A percentile compares a stretch with the other conserved stretches of the same genome.
Conservation (phyloP, 2,888 invertebrate species). For the Dexiosoma caninum region DNA sequence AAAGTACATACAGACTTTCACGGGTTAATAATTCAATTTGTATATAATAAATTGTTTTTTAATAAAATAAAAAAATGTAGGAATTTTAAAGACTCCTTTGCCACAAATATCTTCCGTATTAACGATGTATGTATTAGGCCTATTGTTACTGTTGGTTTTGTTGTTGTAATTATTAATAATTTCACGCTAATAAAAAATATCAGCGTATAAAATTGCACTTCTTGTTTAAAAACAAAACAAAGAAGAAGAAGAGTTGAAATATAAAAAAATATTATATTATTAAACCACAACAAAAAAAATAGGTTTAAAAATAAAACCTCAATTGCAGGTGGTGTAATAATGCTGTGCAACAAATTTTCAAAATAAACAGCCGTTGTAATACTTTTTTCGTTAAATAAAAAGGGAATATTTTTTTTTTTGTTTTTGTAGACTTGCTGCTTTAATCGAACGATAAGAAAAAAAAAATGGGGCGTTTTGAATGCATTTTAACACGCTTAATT, state of each 20-base stretch:
- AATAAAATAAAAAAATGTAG: too few species aligned
- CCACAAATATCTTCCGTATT: too few species aligned
- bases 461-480: conserved; percentile 54
- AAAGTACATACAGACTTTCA: too few species aligned
- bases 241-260: too few species aligned
- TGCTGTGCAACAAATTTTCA: conserved; percentile 1
- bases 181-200: conserved; percentile 52
- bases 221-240: conserved; percentile 17
- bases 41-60: too few species aligned
- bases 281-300: background rate
- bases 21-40: too few species aligned
- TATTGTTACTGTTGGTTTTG: background rate
- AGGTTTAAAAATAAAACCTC: conserved; percentile 4
- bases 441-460: conserved; percentile 26
- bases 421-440: conserved; percentile 16
- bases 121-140: background rate
- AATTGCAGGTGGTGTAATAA: conserved; percentile 61
- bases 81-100: too few species aligned
- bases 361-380: conserved; percentile 13
- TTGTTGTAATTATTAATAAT: conserved; percentile 44
- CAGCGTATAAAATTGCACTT: conserved; percentile 47
- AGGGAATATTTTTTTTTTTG: background rate
- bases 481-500: conserved; percentile 62
- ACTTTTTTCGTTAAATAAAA: background rate
- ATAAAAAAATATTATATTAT: background rate